Conservation (phyloP, 2,888 invertebrate species). For the Agrochola lota region DNA sequence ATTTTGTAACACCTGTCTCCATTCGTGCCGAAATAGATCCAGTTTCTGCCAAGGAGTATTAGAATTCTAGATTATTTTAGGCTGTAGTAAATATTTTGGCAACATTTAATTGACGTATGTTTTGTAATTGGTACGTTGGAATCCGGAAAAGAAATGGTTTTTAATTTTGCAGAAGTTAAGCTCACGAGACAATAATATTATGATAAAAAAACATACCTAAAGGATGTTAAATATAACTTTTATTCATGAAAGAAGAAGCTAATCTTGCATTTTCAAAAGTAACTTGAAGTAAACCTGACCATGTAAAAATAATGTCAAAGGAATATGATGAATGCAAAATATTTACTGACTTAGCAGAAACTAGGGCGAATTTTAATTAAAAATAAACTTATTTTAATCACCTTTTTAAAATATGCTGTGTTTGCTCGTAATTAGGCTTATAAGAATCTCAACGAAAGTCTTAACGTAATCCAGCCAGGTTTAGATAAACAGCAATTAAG, state of each 20-base stretch:
- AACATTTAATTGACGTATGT: neutral
- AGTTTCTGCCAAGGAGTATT: conserved; percentile 48
- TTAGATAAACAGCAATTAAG: conserved; percentile 60
- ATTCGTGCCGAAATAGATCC: conserved; percentile 57
- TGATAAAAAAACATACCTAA: neutral
- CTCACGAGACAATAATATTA: neutral
- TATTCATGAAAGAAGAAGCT: neutral
- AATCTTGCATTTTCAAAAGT: neutral
- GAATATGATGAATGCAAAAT: neutral
- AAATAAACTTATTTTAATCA: conserved; percentile 14
- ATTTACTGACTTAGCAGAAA: conserved; percentile 20
- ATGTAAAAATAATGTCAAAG: conserved; percentile 10
- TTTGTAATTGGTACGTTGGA: neutral
- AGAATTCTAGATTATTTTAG: conserved; percentile 49
- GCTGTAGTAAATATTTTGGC: conserved; percentile 28
- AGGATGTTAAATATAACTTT: neutral
- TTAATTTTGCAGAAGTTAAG: neutral
- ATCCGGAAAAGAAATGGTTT: no score
- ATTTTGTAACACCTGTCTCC: conserved; percentile 70
- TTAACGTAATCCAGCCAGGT: conserved; percentile 45
- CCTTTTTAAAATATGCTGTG: conserved; percentile 42
- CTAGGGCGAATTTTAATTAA: conserved; percentile 12
- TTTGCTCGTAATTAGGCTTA: conserved; percentile 35
- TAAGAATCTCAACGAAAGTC: conserved; percentile 53
- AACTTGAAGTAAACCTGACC: neutral